phyloP scores from a whole-genome alignment of 2,797 vertebrate genomes.

The Phalloptychus januarius region DNA sequence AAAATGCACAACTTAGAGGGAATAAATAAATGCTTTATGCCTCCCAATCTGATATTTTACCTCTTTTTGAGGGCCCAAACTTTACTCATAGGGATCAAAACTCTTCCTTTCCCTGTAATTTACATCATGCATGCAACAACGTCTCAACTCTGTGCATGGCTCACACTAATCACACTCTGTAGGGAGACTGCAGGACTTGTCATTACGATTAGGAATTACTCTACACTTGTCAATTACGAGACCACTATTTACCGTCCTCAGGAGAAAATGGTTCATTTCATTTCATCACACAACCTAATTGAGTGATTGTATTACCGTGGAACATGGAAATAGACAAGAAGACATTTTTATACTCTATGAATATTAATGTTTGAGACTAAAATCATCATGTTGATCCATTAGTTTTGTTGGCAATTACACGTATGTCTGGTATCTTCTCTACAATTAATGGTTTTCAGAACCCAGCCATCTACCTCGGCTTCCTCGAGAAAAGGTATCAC shows the following conservation, averaged over 20 bases:
- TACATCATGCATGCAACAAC: not conserved
- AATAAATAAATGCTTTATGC: not conserved
- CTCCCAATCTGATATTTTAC: not conserved
- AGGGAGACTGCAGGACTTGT: conserved; percentile 55
- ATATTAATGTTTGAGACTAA: conserved; percentile 58
- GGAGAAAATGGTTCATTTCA: conserved; percentile 78
- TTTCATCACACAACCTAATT: conserved; percentile 78
- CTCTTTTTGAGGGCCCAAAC: not conserved
- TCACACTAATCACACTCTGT: conserved; percentile 44
- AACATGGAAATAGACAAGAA: conserved; percentile 69
- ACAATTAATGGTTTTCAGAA: conserved; percentile 16
- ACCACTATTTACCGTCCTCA: conserved; percentile 73
- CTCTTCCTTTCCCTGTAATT: not conserved
- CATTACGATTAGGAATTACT: conserved; percentile 71
- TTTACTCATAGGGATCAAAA: not conserved
- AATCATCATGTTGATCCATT: conserved; percentile 60
- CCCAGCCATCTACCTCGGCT: conserved; percentile 1
- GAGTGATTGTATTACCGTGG: conserved; percentile 73
- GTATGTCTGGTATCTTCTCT: conserved; percentile 30
- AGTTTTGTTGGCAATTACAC: conserved; percentile 59
- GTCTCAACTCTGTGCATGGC: conserved; percentile 13
- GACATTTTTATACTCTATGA: conserved; percentile 62
- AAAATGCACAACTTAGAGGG: not conserved
- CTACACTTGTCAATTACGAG: conserved; percentile 71
- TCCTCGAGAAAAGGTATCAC: conserved; percentile 7